Conservation (phyloP, 2,888 invertebrate genomes). For the Bellardia pandia region DNA sequence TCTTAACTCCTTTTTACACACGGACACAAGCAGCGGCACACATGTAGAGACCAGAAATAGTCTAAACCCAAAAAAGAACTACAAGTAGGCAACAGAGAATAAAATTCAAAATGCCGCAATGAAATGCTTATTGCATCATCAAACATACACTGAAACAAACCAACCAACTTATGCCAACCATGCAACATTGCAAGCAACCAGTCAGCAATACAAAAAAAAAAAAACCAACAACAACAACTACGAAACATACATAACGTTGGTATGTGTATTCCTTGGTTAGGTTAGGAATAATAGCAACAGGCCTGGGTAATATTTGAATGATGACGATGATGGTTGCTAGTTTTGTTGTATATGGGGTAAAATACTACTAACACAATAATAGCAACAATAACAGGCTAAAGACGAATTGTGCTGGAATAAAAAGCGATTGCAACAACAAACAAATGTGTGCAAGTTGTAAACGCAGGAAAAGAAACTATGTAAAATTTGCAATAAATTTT, state of each 20-base stretch:
- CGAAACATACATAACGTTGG: background rate
- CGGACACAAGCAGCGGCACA: constrained; percentile 5
- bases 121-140: constrained; percentile 66
- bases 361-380: background rate
- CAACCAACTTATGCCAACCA: constrained; percentile 8
- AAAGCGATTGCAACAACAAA: constrained; percentile 23
- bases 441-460: constrained; percentile 56
- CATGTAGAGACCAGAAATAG: constrained; percentile 17
- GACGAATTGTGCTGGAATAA: background rate
- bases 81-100: constrained; percentile 53
- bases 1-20: constrained; percentile 30
- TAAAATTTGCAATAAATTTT: constrained; percentile 84
- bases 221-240: background rate
- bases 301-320: constrained; percentile 55
- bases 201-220: constrained; percentile 10
- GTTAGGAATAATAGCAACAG: constrained; percentile 26
- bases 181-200: constrained; percentile 19
- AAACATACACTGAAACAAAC: constrained; percentile 28
- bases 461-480: constrained; percentile 76
- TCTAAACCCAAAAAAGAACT: constrained; percentile 31
- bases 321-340: constrained; percentile 60
- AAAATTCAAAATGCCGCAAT: constrained; percentile 57
- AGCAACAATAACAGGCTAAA: background rate
- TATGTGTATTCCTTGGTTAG: constrained; percentile 17
- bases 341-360: constrained; percentile 50